Percentiles rank a stretch among this genome's conserved stretches.
Conservation (phyloP, 2,113 vertebrate species). For the Nibea albiflora region DNA sequence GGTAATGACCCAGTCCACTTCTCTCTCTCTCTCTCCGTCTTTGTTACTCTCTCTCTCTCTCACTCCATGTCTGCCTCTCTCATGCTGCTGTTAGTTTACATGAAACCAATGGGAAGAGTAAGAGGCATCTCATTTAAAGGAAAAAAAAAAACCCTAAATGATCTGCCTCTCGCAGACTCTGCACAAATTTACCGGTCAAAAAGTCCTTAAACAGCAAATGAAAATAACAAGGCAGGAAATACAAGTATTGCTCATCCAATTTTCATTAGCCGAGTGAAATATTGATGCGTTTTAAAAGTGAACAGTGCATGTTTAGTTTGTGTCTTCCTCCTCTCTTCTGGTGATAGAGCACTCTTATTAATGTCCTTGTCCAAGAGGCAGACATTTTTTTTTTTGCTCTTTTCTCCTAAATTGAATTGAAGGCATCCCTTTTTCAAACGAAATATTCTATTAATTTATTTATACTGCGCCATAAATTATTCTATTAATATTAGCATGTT, state of each 20-base stretch:
- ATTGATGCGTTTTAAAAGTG: conserved; percentile 82
- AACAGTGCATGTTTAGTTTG: conserved; percentile 78
- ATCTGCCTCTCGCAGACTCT: conserved; percentile 45
- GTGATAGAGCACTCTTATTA: conserved; percentile 77
- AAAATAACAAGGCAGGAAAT: conserved; percentile 72
- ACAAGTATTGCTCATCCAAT: conserved; percentile 79
- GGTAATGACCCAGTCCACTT: conserved; percentile 82
- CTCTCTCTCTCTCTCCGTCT: conserved; percentile 25
- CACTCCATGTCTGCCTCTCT: conserved; percentile 25
- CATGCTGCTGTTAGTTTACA: conserved; percentile 65
- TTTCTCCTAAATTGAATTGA: conserved; percentile 81
- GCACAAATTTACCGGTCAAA: conserved; percentile 59
- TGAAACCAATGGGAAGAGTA: conserved; percentile 54
- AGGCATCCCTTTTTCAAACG: conserved; percentile 84
- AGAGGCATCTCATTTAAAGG: conserved; percentile 43
- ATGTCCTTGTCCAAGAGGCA: conserved; percentile 79
- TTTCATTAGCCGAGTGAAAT: conserved; percentile 81
- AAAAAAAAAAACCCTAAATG: conserved; percentile 2
- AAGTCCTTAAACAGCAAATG: conserved; percentile 72
- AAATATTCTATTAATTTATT: conserved; percentile 88
- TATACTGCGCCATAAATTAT: conserved; percentile 87
- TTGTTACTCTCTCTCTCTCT: conserved; percentile 47
- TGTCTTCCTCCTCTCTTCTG: conserved; percentile 67
- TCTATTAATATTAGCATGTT: conserved; percentile 88
- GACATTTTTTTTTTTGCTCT: conserved; percentile 53